Conservation (phyloP, 2,113 vertebrate species). For the Guaruba guarouba region DNA sequence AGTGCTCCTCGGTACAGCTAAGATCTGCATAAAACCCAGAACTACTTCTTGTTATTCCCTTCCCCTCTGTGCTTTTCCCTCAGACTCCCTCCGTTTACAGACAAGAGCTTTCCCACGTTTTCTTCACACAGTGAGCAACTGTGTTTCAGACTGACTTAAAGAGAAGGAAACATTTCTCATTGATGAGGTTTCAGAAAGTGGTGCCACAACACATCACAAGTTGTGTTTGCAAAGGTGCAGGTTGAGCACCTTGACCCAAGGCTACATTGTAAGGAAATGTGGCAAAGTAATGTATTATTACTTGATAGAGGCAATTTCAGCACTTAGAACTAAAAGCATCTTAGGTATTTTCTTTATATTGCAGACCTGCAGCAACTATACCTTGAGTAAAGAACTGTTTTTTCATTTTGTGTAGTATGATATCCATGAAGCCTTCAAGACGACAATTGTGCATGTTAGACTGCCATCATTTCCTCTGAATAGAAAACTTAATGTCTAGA, state of each 20-base stretch:
- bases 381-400: not conserved
- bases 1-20: not conserved
- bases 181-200: not conserved
- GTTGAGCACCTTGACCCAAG: not conserved
- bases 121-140: not conserved
- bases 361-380: not conserved
- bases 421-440: not conserved
- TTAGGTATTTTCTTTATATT: not conserved
- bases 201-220: rapidly evolving
- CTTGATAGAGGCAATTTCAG: not conserved
- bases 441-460: not conserved
- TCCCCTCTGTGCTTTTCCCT: not conserved
- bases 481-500: not conserved
- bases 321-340: not conserved
- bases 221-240: not conserved
- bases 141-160: not conserved
- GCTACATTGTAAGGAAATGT: not conserved
- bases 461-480: not conserved
- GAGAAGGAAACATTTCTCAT: rapidly evolving
- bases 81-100: too few relatives aligned
- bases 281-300: not conserved
- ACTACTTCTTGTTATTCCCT: not conserved
- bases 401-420: not conserved
- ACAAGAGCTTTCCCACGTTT: not conserved
- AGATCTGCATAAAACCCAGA: not conserved